Conservation (phyloP, 2,797 vertebrate species). For the Syncerus caffer region DNA sequence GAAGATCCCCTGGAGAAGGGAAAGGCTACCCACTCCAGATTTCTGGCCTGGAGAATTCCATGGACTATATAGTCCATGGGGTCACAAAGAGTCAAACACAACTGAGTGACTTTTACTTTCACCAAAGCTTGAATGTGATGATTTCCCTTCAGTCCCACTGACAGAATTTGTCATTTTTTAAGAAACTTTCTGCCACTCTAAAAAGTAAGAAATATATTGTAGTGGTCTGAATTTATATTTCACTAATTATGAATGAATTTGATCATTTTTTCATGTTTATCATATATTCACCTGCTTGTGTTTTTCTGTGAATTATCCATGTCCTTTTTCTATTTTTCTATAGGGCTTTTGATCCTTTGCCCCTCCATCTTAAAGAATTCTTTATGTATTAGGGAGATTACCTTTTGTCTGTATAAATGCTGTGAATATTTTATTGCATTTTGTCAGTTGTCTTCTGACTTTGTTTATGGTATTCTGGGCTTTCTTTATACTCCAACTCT, state of each 20-base stretch:
- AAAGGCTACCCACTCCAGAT: not conserved
- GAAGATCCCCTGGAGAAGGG: not conserved
- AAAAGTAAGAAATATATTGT: not conserved
- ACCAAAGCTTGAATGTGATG: not conserved
- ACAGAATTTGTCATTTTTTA: not conserved
- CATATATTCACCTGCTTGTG: not conserved
- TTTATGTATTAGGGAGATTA: not conserved
- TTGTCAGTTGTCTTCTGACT: not conserved
- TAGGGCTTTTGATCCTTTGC: not conserved
- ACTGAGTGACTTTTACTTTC: not conserved
- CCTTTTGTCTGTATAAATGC: not conserved
- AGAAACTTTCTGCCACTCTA: not conserved
- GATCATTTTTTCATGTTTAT: not conserved
- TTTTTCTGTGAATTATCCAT: not conserved
- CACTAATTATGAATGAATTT: not conserved
- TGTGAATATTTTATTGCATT: constrained; percentile 13
- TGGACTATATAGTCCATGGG: not conserved
- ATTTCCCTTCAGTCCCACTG: not conserved
- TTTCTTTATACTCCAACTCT: not conserved
- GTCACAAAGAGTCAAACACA: not conserved
- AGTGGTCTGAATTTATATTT: not conserved
- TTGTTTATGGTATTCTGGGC: not conserved
- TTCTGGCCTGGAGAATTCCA: not conserved
- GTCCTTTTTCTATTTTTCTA: not conserved
- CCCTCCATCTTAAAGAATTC: not conserved